Evolutionary conservation across 2,113 vertebrate species (phyloP), one percentile per base, ranked within the genome.

Genomic region (Zeus faber): DNA sequence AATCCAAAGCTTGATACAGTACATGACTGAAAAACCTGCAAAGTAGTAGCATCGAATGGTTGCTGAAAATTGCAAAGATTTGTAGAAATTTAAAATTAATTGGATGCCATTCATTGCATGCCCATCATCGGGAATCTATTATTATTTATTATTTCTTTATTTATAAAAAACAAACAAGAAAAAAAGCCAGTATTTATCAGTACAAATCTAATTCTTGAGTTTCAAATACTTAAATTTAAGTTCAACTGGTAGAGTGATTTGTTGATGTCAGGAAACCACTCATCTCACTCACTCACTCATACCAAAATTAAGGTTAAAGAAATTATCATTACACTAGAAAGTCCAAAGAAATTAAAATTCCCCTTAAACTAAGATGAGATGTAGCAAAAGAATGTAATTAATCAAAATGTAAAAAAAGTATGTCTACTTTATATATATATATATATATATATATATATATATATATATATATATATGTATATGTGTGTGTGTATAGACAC

Each of bases 341-440:
- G 49, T 65, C 74, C 73, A 79, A 82, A 85, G 51, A 83, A 66
- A 47, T 54, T 14, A 69, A 41, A 45, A 54, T 70, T 70, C 54
- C 56, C 55, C 45, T 55, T 67, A 52, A 74, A 67, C 58, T 31
- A 62, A 67, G 59, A 68, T 62, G 11, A 77, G 65, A 83, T 83
- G 84, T 84, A 86, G 84, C 82, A 84, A 67, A 71, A 62, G 18
- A 37, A 37, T 14, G 13, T 18, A 18, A 62, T 54, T 59, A 37
- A 66, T 39, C n/a, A 70, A 56, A 72, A 35, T 50, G 29, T 70
- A 64, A 7, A 13, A 58, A 68, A 62, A 60, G 61, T 60, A 44
- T 10, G 18, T 21, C 9, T 5, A 44, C 2, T 23, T 10, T 11
- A 44, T 21, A 44, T 74, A 71, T 74, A n/a, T n/a, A n/a, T n/a